phyloP scores from a whole-genome alignment of 2,797 vertebrate genomes.

The Anabacerthia variegaticeps region DNA sequence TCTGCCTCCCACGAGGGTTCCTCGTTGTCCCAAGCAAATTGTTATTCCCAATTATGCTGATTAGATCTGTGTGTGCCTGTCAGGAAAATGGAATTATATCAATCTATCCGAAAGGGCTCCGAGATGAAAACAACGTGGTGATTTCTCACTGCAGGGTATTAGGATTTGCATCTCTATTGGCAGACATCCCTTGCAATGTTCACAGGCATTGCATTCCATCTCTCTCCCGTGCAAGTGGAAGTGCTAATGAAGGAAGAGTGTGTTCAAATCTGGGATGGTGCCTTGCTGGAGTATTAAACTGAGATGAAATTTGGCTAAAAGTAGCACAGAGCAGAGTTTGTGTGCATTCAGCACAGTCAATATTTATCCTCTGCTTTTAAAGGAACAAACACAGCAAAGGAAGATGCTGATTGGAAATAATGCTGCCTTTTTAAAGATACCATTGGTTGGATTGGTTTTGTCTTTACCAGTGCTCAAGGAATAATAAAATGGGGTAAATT shows the following conservation, averaged over 20 bases:
- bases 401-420: neutral
- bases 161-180: neutral
- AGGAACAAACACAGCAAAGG: neutral
- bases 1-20: neutral
- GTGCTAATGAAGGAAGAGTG: neutral
- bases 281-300: neutral
- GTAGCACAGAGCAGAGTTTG: neutral
- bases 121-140: neutral
- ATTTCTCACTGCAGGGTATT: neutral
- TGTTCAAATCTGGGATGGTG: neutral
- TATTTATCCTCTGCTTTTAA: neutral
- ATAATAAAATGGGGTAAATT: neutral
- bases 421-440: neutral
- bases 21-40: neutral
- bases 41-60: neutral
- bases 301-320: neutral
- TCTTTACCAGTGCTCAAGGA: neutral
- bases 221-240: neutral
- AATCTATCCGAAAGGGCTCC: neutral
- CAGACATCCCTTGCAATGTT: neutral
- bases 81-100: neutral
- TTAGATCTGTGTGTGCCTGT: neutral
- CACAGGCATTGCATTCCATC: neutral
- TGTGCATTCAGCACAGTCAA: neutral
- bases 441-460: neutral